Evolutionary conservation across 2,113 vertebrate genomes (phyloP), one percentile per base, ranked within the genome.

Genomic region (Macaca mulatta): DNA sequence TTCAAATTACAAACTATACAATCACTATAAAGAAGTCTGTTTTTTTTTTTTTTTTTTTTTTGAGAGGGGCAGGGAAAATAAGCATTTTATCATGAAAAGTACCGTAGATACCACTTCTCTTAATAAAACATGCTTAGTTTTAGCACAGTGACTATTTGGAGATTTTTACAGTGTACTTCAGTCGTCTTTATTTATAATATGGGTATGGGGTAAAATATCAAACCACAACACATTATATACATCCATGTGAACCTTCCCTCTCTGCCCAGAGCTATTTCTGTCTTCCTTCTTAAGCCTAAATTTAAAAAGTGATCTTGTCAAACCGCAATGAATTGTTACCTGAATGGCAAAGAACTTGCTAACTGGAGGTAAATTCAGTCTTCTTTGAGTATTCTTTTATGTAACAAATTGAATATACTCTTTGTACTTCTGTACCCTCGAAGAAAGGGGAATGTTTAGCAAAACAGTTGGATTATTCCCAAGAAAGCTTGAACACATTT

Each of bases 261-360:
- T 92, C 84, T 91, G 69, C 81, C 52, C 55, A 64, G 74, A 48
- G 45, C 55, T 74, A 43, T 86, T 86, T 92, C 83, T 48, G 69
- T 25, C 18, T 52, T 82, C 77, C 74, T 88, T 16, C 57, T 55
- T 55, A 55, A 77, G 32, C 48, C 45, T 48, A 11, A 79, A 59
- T 67, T 83, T 93, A 40, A 92, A 94, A 90, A 95, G 59, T n/a
- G 5, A 91, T 84, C 82, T 93, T 91, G 92, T 96, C 97, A 96
- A 88, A 75, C 43, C 86, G 89, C 94, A 91, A 95, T 70, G 89
- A 92, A 96, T 87, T 35, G 78, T 96, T 55, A 83, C 74, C 14
- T 38, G 50, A 11, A 9, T 23, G 11, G 52, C 48, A 14, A 69
- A 86, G 75, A 64, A 48, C 70, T 81, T 30, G 90, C 35, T 43